Conservation (phyloP, 2,113 vertebrate genomes). For the Eubucco bourcierii region DNA sequence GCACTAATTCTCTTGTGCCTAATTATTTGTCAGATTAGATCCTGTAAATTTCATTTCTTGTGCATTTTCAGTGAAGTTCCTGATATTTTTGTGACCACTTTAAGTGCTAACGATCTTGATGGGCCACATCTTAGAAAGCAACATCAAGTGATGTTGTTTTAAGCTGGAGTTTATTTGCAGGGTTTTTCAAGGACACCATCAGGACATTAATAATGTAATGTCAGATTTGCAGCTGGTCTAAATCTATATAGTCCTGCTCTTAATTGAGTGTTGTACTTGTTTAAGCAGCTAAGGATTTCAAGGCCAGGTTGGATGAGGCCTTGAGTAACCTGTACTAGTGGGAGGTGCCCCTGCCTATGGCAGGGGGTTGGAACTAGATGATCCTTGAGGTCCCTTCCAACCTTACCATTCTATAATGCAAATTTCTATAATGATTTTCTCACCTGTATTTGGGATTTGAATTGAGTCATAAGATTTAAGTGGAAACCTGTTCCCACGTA, state of each 20-base stretch:
- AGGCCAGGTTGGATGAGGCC: too few relatives aligned
- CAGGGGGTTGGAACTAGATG: too few relatives aligned
- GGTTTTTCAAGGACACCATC: not conserved
- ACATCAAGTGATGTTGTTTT: not conserved
- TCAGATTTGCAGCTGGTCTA: not conserved
- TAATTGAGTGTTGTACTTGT: not conserved
- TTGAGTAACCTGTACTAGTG: too few relatives aligned
- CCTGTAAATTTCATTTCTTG: not conserved
- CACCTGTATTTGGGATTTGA: not conserved
- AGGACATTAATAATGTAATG: not conserved
- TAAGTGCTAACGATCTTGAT: not conserved
- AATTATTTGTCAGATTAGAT: slow-evolving; percentile 55
- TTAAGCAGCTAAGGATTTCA: not conserved
- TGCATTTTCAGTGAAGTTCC: not conserved
- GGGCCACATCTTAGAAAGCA: not conserved
- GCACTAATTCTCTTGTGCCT: slow-evolving; percentile 12
- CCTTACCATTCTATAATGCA: too few relatives aligned
- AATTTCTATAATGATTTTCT: too few relatives aligned
- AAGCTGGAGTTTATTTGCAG: not conserved
- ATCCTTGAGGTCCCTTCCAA: too few relatives aligned
- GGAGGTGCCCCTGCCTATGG: too few relatives aligned
- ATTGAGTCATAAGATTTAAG: not conserved
- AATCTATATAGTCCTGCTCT: not conserved
- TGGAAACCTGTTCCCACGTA: not conserved
- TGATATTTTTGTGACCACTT: not conserved